Evolutionary conservation across 2,888 invertebrate species (phyloP), one percentile per base, ranked within the genome.

Genomic region (Drosophila borealis): DNA sequence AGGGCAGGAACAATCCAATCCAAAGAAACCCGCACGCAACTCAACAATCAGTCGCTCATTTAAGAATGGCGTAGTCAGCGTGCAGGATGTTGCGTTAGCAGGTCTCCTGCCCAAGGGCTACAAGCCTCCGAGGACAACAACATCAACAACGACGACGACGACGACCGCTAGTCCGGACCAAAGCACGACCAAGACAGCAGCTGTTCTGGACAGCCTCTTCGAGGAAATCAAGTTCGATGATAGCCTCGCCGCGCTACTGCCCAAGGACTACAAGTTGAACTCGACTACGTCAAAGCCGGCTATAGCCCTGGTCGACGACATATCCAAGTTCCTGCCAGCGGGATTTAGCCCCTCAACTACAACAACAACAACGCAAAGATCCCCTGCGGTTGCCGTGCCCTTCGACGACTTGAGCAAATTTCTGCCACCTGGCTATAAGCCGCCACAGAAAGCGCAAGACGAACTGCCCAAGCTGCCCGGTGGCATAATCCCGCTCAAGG

Each of bases 401-500:
- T 87, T 89, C 4, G 94, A 94, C 75, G 94, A 95, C 76, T 81
- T 94, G 0, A 94, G 93, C 80, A 94, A 94, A 74, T 93, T 95
- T 50, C 91, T 96, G 70, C 96, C 96, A n/a, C 94, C 95, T 9
- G 95, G 95, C 3, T 96, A 94, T 81, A 96, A 95, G 41, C 66
- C 90, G 8, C 71, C 85, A 3, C 29, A 29, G 8, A 81, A 86
- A 21, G 77, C 71, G 9, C 70, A 61, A 13, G 36, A 56, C 0
- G 70, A 75, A n/a, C n/a, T n/a, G 11, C 55, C 77, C 11, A 78
- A 82, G 48, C 14, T 69, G 14, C 55, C 62, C 0, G 21, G 19
- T 3, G 78, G 62, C 4, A 72, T 88, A 4, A 75, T 64, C 0
- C 78, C 84, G 3, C 94, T 89, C 0, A 90, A 89, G 36, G 59